Evolutionary conservation across 2,797 vertebrate species (phyloP), one percentile per base, ranked within the genome.

Genomic region (Enteromius paludinosus): DNA sequence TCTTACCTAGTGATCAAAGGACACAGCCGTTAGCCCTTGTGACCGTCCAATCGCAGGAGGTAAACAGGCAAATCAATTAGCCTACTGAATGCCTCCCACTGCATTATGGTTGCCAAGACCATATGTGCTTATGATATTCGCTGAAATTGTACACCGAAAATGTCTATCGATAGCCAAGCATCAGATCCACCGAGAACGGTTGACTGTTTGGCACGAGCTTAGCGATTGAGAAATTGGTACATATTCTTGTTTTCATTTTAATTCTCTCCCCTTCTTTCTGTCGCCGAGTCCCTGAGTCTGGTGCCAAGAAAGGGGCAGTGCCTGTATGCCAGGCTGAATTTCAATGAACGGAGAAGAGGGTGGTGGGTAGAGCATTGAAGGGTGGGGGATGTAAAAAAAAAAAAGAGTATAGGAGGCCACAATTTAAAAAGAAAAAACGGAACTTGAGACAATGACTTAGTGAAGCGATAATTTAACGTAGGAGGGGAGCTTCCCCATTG

Each of bases 281-380:
- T 89, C 77, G 84, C 87, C 79, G 84, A 84, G 87, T 91, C 88
- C 84, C 89, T 88, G 83, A 92, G 92, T 89, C 89, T 90, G 89
- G 90, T 94, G 94, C 93, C 94, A 94, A 93, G 91, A 93, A 92
- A 92, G 92, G 93, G 94, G 91, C 92, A 93, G 93, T 89, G 91
- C 92, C 92, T 92, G 91, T 91, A 89, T 93, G 92, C 93, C 91
- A 92, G 93, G 92, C 93, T 91, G 94, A 94, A 95, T 94, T 93
- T 94, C 91, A 95, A 94, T 95, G 91, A 94, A 92, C 87, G 89
- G 87, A 92, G 90, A 89, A 89, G 84, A 90, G 90, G 90, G 87
- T 86, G 90, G 90, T 68, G 66, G 76, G 41, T 77, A 79, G 71
- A 68, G 66, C 45, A 20, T 6, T 85, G 87, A 87, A 86, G 86